phyloP scores from a whole-genome alignment of 2,888 invertebrate genomes.

The Thera britannica region DNA sequence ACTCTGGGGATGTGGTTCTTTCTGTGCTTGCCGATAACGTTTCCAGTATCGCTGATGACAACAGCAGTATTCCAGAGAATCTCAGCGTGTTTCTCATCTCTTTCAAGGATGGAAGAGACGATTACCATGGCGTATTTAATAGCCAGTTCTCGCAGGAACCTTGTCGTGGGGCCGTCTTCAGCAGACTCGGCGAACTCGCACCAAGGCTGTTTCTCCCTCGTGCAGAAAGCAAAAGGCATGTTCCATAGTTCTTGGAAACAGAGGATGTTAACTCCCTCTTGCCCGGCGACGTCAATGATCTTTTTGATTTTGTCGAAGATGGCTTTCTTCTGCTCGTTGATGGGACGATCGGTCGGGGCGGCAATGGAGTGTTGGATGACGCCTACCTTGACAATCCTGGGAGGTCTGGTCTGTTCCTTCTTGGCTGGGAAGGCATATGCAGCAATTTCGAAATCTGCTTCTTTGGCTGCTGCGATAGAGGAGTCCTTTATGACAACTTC shows the following conservation, averaged over 20 bases:
- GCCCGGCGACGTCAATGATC: conserved; percentile 93
- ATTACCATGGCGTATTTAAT: conserved; percentile 96
- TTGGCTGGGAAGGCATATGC: conserved; percentile 78
- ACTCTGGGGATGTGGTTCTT: conserved; percentile 99
- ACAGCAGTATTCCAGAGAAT: conserved; percentile 98
- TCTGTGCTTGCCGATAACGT: conserved; percentile 96
- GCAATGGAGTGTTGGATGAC: conserved; percentile 95
- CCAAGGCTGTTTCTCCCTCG: conserved; percentile 98
- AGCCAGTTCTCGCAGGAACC: conserved; percentile 92
- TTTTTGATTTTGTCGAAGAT: conserved; percentile 90
- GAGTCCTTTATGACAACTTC: conserved; percentile 73
- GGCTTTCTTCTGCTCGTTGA: conserved; percentile 92
- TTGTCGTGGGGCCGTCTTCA: conserved; percentile 93
- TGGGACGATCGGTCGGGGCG: conserved; percentile 89
- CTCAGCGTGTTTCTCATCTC: conserved; percentile 94
- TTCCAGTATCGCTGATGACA: conserved; percentile 95
- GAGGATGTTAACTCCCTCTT: conserved; percentile 93
- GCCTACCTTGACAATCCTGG: conserved; percentile 92
- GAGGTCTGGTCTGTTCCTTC: conserved; percentile 84
- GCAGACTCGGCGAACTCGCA: conserved; percentile 98
- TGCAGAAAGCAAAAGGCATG: conserved; percentile 99
- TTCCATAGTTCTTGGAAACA: conserved; percentile 99
- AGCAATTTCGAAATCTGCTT: conserved; percentile 82
- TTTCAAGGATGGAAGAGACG: conserved; percentile 96
- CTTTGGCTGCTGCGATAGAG: conserved; percentile 82